Evolutionary conservation across 2,113 vertebrate genomes (phyloP), one percentile per base, ranked within the genome.

Genomic region (Sylvietta virens): DNA sequence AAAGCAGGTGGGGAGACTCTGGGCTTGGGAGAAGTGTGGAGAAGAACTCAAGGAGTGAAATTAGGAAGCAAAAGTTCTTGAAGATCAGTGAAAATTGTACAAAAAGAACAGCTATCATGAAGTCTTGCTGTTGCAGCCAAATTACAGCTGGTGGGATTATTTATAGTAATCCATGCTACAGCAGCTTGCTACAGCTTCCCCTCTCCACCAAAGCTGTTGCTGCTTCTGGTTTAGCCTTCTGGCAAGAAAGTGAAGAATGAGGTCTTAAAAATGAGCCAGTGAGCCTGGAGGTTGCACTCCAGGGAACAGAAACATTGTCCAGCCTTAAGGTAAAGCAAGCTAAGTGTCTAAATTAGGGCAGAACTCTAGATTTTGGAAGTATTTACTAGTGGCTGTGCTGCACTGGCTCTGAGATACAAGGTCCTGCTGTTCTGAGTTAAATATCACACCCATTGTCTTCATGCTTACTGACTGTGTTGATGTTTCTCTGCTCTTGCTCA

Each of bases 81-180:
- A 77, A 88, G 70, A 89, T 24, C 9, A 71, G 69, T 67, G 72
- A 81, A 91, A 92, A 86, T 57, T 93, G 77, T 72, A 88, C 58
- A 82, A 82, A 97, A 92, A 94, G 86, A 96, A 84, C 57, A 97
- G 79, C 31, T 62, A 13, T 60, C 37, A 28, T 28, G 54, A 89
- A 39, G 4, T 27, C 48, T 54, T 82, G 30, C 61, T 72, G 30
- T 67, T 73, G 24, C 15, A 95, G 44, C n/a, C 28, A 81, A 44
- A 60, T 67, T 82, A 45, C 66, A 76, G 64, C 45, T 69, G 61
- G 16, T 89, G 61, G 61, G 44, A 28, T 72, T 90, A 60, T 58
- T 84, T 93, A 28, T 42, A 72, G 20, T 27, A 23, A 53, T 17
- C 45, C 11, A 13, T 35, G 9, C 37, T 76, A 7, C 26, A 53